phyloP scores from a whole-genome alignment of 2,797 vertebrate genomes.

The Hybognathus amarus region DNA sequence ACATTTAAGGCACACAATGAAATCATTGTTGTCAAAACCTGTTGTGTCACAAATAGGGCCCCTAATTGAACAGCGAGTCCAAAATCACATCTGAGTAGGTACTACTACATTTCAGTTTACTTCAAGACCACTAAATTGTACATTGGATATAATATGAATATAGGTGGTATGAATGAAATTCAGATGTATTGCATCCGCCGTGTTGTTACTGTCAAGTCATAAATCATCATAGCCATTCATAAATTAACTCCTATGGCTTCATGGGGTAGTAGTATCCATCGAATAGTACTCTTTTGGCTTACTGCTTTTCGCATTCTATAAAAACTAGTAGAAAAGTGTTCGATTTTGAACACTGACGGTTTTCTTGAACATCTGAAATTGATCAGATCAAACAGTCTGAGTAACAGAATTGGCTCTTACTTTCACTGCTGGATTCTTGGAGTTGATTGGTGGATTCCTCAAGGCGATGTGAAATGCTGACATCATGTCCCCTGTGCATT shows the following conservation, averaged over 20 bases:
- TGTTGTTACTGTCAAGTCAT: not conserved
- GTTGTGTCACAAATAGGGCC: not conserved
- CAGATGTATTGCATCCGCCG: not conserved
- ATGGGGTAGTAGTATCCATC: not conserved
- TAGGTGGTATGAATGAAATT: not conserved
- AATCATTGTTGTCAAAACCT: not conserved
- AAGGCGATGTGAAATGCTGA: slow-evolving; percentile 81
- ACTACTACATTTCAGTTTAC: not conserved
- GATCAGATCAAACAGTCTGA: not conserved
- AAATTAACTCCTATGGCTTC: not conserved
- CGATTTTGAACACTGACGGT: not conserved
- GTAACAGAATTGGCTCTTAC: slow-evolving; percentile 61
- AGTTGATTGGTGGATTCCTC: slow-evolving; percentile 82
- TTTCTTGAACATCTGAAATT: not conserved
- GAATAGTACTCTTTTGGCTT: not conserved
- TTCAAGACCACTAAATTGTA: not conserved
- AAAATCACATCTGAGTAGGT: not conserved
- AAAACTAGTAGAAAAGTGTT: not conserved
- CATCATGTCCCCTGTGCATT: slow-evolving; percentile 82
- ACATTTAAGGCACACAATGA: not conserved
- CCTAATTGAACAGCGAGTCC: not conserved
- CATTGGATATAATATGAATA: not conserved
- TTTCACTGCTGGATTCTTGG: slow-evolving; percentile 85
- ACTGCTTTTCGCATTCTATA: not conserved
- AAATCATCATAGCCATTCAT: not conserved